phyloP scores from a whole-genome alignment of 2,113 vertebrate species.

The Pteropus alecto region DNA sequence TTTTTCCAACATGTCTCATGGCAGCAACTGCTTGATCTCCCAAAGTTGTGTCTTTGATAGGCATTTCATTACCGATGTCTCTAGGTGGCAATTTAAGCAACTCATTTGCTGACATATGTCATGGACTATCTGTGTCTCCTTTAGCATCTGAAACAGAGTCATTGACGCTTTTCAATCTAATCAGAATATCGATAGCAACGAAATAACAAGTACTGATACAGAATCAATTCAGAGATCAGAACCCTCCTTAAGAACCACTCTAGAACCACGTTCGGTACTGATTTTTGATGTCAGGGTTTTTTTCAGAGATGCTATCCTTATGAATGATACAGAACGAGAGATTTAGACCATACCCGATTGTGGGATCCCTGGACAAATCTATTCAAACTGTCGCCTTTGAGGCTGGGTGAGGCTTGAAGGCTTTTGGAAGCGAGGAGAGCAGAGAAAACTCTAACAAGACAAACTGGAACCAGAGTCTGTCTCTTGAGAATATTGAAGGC shows the following conservation, averaged over 20 bases:
- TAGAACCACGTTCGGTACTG: background rate
- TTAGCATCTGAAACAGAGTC: background rate
- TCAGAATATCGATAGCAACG: background rate
- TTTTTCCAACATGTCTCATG: background rate
- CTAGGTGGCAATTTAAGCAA: background rate
- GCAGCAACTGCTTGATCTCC: background rate
- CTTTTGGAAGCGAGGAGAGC: background rate
- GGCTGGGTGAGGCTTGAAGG: background rate
- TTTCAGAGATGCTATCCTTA: background rate
- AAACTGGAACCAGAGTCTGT: background rate
- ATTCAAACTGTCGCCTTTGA: background rate
- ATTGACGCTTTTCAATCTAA: background rate
- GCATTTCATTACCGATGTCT: background rate
- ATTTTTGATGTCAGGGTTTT: background rate
- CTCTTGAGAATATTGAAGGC: background rate
- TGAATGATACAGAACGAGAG: background rate
- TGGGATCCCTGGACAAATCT: background rate
- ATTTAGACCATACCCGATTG: background rate
- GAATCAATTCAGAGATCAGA: background rate
- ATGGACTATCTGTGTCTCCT: background rate
- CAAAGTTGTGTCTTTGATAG: background rate
- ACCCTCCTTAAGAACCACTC: background rate
- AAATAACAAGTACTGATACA: background rate
- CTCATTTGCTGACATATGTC: background rate
- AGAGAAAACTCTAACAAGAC: background rate